phyloP scores from a whole-genome alignment of 1,140 invertebrate genomes.

The Thalassaphorura encarpata region DNA sequence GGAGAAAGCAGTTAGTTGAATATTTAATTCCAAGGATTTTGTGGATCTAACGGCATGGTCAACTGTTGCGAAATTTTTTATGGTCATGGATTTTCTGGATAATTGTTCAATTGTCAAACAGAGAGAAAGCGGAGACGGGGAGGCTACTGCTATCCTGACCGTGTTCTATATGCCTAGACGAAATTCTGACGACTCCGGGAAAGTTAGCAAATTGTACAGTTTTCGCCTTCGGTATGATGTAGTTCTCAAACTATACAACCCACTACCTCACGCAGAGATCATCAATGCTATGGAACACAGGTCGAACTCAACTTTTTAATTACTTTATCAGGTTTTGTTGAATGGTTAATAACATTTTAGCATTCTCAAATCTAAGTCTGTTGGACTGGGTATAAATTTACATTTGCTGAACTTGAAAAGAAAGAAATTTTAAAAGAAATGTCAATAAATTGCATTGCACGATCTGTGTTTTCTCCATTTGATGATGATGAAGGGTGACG shows the following conservation, averaged over 20 bases:
- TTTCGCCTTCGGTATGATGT: conserved; percentile 47
- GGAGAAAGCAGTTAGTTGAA: no score
- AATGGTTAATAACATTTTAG: background rate
- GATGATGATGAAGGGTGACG: background rate
- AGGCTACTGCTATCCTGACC: no score
- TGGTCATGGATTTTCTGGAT: no score
- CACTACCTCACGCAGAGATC: conserved; percentile 57
- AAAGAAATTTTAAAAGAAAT: background rate
- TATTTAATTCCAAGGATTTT: no score
- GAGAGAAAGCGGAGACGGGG: no score
- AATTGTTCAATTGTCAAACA: no score
- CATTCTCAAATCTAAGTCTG: no score
- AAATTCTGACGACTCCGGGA: conserved; percentile 44
- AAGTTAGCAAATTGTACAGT: conserved; percentile 69
- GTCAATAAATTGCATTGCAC: background rate
- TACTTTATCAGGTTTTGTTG: background rate
- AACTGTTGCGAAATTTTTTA: no score
- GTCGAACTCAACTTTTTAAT: background rate
- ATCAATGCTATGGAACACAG: conserved; percentile 8
- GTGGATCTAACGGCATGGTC: no score
- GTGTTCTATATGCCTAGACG: no score
- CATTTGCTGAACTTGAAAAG: background rate
- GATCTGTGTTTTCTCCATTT: background rate
- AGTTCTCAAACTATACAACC: conserved; percentile 63
- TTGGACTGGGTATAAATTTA: no score